phyloP scores from a whole-genome alignment of 2,113 vertebrate genomes.

The Eulemur rufifrons region DNA sequence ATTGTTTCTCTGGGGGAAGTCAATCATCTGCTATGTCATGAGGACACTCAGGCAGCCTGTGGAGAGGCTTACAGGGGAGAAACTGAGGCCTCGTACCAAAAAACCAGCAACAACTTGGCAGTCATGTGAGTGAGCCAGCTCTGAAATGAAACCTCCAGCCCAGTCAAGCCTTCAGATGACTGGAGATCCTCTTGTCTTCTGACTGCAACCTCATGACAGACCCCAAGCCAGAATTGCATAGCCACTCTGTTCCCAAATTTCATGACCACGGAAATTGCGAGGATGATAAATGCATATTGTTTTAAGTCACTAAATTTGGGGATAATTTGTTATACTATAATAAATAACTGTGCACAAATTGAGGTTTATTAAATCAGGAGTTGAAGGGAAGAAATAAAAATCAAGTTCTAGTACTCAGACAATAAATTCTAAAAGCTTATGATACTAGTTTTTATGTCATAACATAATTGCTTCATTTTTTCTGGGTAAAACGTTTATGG shows the following conservation, averaged over 20 bases:
- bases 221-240: too few relatives aligned
- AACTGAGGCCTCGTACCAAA: background rate
- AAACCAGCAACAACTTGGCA: background rate
- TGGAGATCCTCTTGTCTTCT: background rate
- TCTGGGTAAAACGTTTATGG: background rate
- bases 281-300: background rate
- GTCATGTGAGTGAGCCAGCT: background rate
- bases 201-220: background rate
- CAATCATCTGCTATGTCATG: too few relatives aligned
- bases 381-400: slow-evolving; percentile 12
- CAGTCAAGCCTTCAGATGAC: background rate
- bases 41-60: background rate
- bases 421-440: background rate
- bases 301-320: background rate
- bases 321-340: background rate
- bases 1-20: background rate
- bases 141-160: background rate
- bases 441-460: background rate
- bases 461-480: background rate
- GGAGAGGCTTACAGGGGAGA: background rate
- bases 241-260: background rate
- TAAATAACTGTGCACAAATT: background rate
- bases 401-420: background rate
- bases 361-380: slow-evolving; percentile 15
- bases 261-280: background rate